Conservation (phyloP, 30 jellyfish, hydroid and myxozoan genomes). For the Haliclystus octoradiatus region DNA sequence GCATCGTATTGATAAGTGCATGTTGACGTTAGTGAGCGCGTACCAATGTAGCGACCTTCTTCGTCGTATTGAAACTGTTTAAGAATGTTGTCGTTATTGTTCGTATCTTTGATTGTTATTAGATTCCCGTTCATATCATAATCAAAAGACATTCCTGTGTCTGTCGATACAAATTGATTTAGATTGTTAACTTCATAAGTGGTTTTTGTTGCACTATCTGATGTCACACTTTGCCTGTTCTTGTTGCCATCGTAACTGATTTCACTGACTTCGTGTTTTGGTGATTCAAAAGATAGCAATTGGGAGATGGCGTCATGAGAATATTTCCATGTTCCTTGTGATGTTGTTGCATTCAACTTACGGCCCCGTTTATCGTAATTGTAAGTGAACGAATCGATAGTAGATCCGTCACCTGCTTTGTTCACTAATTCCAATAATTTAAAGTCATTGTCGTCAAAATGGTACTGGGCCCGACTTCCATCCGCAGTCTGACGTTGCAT, state of each 20-base stretch:
- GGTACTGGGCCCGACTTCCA: neutral
- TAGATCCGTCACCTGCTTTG: neutral
- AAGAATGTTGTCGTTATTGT: neutral
- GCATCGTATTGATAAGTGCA: conserved; percentile 21
- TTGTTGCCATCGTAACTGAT: conserved; percentile 1
- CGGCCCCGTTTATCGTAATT: conserved; percentile 20
- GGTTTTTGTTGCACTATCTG: neutral
- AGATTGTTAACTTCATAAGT: neutral
- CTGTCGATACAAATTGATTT: conserved; percentile 1
- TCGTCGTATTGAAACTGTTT: conserved; percentile 16
- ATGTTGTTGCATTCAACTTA: neutral
- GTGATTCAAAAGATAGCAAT: neutral
- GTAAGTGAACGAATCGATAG: neutral
- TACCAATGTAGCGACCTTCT: neutral
- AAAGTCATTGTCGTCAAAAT: neutral
- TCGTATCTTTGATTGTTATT: neutral
- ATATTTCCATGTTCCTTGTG: neutral
- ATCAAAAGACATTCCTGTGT: neutral
- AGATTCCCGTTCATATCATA: conserved; percentile 16
- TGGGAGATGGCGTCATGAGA: conserved; percentile 11
- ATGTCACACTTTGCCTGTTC: conserved; percentile 4
- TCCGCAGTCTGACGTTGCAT: conserved; percentile 1
- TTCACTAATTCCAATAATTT: neutral
- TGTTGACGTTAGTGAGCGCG: neutral
- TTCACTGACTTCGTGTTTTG: neutral